Base-by-base conservation (phyloP, 1,140 invertebrate species). In the Spodoptera litura region DNA sequence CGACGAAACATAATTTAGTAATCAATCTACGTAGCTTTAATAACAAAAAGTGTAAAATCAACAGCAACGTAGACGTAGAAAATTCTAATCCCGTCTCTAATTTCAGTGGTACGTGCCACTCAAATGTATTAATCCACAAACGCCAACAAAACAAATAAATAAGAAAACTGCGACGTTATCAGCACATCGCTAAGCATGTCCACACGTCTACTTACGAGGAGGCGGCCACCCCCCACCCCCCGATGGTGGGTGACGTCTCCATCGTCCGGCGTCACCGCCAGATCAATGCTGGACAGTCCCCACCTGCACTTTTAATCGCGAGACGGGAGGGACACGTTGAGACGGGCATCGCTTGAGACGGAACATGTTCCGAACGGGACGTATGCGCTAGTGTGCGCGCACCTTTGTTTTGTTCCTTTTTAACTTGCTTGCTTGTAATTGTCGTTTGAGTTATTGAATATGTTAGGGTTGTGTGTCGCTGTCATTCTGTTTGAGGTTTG, bases 251-350 rank as follows among this genome's bases (percentile, higher is more conserved):
- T 81, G 84, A 79, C 81, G 83, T 87, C 87, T 87, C 88, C 84
- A 84, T 84, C 82, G 83, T 82, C 79, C 83, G 81, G 62, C 81
- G 84, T 87, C 87, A 88, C 71, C 80, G 87, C 78, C 89, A 88
- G 90, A 93, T 92, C 91, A 92, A 93, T 93, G 90, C 88, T 78
- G 85, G 86, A 88, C 86, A 81, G 51, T 78, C 86, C 81, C 89
- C 89, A 93, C 90, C 91, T 93, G 89, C 87, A 89, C 85, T 92
- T 91, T 90, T 92, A 90, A 90, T 92, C 89, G 85, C 78, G 86
- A 87, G 85, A 89, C 81, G 83, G 85, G 85, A 88, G 81, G 78
- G 62, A 68, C 64, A 53, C 64, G 58, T 31, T 56, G 61, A 64
- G 61, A 64, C 68, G 68, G 52, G 52, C 27, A 51, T 27, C 53